Evolutionary conservation across 2,888 invertebrate species (phyloP).

Genomic region (Chalcis sispes): DNA sequence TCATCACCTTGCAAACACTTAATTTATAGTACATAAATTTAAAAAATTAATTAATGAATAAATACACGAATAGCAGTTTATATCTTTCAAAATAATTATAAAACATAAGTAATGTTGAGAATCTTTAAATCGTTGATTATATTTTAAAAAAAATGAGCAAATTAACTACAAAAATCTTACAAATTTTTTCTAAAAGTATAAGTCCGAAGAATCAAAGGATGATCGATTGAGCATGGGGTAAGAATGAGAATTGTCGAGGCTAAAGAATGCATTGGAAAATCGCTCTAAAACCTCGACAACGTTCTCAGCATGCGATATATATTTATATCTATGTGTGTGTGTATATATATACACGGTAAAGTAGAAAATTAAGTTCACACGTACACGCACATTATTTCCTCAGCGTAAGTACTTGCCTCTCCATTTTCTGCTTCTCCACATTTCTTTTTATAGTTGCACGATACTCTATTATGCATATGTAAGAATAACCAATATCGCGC

Average conservation of each 20-base stretch:
- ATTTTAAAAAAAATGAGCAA: neutral
- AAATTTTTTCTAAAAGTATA: neutral
- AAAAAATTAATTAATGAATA: too few relatives aligned
- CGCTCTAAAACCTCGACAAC: slow-evolving; percentile 25
- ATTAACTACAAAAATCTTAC: neutral
- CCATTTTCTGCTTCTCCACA: slow-evolving; percentile 27
- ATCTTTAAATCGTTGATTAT: too few relatives aligned
- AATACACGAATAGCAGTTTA: too few relatives aligned
- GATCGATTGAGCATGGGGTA: neutral
- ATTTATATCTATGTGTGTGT: too few relatives aligned
- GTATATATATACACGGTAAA: slow-evolving; percentile 40
- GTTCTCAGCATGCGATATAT: slow-evolving; percentile 34
- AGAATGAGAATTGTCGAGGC: slow-evolving; percentile 21
- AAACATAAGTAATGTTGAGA: too few relatives aligned
- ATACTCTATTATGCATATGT: slow-evolving; percentile 11
- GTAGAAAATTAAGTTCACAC: slow-evolving; percentile 46
- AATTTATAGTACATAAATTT: too few relatives aligned
- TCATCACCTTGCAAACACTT: too few relatives aligned
- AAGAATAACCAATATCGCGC: neutral
- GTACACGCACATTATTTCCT: slow-evolving; percentile 36
- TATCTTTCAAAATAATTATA: too few relatives aligned
- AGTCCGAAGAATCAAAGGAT: slow-evolving; percentile 9
- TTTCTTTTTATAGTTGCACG: slow-evolving; percentile 27
- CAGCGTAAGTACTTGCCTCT: slow-evolving; percentile 27
- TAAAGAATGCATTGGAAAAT: slow-evolving; percentile 35